Evolutionary conservation across 2,797 vertebrate genomes (phyloP).

Genomic region (Phrynocephalus guinanensis): DNA sequence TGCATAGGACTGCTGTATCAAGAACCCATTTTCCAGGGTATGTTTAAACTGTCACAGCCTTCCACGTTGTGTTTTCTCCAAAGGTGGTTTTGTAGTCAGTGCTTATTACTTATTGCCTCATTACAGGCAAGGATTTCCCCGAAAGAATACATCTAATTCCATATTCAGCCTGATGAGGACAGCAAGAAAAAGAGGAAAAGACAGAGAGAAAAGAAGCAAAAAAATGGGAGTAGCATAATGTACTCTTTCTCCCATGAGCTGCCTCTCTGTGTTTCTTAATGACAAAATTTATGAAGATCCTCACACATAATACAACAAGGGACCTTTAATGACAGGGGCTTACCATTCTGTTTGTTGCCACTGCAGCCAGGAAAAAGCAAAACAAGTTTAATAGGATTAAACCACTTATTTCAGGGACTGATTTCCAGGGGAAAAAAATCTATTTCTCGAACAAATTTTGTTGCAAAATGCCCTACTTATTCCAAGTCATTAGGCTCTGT

Average conservation of each 20-base stretch:
- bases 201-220: neutral
- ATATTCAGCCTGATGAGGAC: conserved; percentile 18
- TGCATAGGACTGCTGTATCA: neutral
- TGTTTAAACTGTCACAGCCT: neutral
- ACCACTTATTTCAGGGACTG: neutral
- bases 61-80: neutral
- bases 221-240: neutral
- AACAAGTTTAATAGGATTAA: conserved; percentile 36
- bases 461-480: conserved; percentile 10
- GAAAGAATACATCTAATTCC: conserved; percentile 10
- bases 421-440: neutral
- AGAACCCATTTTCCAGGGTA: neutral
- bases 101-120: conserved; percentile 31
- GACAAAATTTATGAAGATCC: conserved; percentile 23
- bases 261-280: conserved; percentile 20
- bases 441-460: conserved; percentile 22
- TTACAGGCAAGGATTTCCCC: conserved; percentile 19
- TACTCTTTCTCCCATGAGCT: neutral
- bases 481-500: neutral
- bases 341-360: neutral
- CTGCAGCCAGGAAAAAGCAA: neutral
- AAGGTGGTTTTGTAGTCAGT: neutral
- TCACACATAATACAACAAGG: neutral
- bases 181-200: neutral
- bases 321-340: conserved; percentile 15